Evolutionary conservation across 2,113 vertebrate species (phyloP).

Genomic region (Scortum barcoo): DNA sequence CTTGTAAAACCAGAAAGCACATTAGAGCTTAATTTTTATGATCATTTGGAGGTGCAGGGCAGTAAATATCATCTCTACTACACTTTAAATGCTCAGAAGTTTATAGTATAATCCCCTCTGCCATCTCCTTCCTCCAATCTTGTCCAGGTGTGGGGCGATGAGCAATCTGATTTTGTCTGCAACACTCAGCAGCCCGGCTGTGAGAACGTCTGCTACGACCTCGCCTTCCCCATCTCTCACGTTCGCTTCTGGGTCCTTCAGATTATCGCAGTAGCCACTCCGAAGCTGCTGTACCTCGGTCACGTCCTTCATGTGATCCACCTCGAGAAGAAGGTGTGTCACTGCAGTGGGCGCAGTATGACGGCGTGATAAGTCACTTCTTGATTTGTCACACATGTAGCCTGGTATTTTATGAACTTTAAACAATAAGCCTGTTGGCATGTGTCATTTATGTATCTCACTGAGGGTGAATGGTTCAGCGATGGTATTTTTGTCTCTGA

Average conservation of each 20-base stretch:
- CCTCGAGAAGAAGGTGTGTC: slow-evolving; percentile 87
- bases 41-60: not conserved
- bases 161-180: slow-evolving; percentile 95
- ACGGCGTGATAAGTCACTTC: not conserved
- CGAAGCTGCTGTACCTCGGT: slow-evolving; percentile 95
- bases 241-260: slow-evolving; percentile 98
- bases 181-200: slow-evolving; percentile 97
- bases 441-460: too few relatives aligned
- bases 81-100: not conserved
- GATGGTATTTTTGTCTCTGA: not conserved
- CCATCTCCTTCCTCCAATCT: not conserved
- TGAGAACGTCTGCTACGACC: slow-evolving; percentile 97
- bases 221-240: slow-evolving; percentile 97
- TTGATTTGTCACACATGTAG: not conserved
- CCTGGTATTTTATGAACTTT: too few relatives aligned
- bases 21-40: not conserved
- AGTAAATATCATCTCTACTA: not conserved
- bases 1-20: not conserved
- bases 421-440: too few relatives aligned
- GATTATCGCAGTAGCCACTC: slow-evolving; percentile 96
- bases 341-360: not conserved
- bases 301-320: slow-evolving; percentile 94
- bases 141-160: slow-evolving; percentile 92
- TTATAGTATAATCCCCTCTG: not conserved
- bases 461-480: too few relatives aligned